Conservation (phyloP, 2,888 invertebrate species). For the Xiphydria camelus region DNA sequence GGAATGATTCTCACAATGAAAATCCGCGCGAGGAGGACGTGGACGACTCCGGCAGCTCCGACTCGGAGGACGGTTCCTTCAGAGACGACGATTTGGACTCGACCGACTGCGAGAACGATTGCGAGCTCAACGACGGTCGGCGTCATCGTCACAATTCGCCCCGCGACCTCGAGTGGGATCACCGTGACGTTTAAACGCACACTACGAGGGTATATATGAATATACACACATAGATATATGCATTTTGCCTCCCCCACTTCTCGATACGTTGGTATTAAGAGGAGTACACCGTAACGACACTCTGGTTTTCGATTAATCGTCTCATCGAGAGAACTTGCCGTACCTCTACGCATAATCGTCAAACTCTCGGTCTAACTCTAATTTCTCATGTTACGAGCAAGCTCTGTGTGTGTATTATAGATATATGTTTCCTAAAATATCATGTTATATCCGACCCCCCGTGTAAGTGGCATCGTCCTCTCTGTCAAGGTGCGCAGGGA, state of each 20-base stretch:
- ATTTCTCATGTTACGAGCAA: neutral
- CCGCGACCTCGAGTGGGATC: constrained; percentile 56
- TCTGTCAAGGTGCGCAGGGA: no score
- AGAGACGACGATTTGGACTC: constrained; percentile 54
- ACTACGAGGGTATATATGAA: neutral
- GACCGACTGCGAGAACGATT: constrained; percentile 55
- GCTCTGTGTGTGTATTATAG: no score
- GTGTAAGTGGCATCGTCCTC: constrained; percentile 43
- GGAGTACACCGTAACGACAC: no score
- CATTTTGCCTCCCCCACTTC: constrained; percentile 19
- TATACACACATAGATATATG: neutral
- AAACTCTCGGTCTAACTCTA: neutral
- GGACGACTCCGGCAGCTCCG: constrained; percentile 54
- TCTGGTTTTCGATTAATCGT: no score
- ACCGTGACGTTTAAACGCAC: constrained; percentile 51
- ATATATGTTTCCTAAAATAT: no score
- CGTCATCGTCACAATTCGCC: constrained; percentile 43
- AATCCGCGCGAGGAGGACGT: constrained; percentile 47
- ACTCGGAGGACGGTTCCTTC: constrained; percentile 54
- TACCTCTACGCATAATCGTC: neutral
- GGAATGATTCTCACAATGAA: constrained; percentile 15
- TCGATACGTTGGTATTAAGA: constrained; percentile 38
- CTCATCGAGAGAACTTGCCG: neutral
- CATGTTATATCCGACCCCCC: constrained; percentile 56
- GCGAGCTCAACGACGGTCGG: constrained; percentile 42